Evolutionary conservation across 2,113 vertebrate genomes (phyloP), one percentile per base, ranked within the genome.

Genomic region (Sisor rabdophorus): DNA sequence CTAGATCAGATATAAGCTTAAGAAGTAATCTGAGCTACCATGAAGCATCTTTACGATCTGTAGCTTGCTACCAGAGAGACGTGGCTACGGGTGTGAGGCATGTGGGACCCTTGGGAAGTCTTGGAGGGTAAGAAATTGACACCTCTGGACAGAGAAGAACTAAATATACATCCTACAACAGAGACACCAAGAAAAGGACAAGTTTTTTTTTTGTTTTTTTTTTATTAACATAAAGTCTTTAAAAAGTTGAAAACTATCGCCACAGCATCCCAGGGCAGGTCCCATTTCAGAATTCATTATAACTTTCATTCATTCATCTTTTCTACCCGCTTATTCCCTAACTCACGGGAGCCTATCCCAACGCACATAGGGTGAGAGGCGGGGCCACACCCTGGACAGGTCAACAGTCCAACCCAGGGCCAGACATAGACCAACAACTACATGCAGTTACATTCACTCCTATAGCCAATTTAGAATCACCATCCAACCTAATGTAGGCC

Each of bases 121-220:
- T 68, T 4, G 10, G 54, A 78, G 64, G 24, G 44, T 75, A 86
- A 89, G 88, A 91, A 92, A 86, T 76, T 0, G 85, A 91, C 86
- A 88, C 92, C 85, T 75, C 77, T 63, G 1, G 61, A 54, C 84
- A 76, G 82, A 85, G 58, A 4, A 24, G 59, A 59, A 26, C 82
- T 91, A 92, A 91, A 92, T 88, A 91, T 93, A 93, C 89, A 76
- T 72, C 52, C 87, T 89, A 90, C 2, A 53, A 84, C 86, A n/a
- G 81, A 58, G 54, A 52, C 60, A 30, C 20, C 22, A 54, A 54
- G 48, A 50, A 72, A 44, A 28, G 54, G 19, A 36, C 3, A 36
- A 36, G 32, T 36, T 36, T 36, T 36, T 36, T 36, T 24, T 55
- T 56, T 36, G 3, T 36, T 36, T 36, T 36, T 24, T 55, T 56